These are phyloP conservation scores for Clarias macrocephalus DNA, from an alignment of 2,113 vertebrate species.

Conservation along the genomic window DNA sequence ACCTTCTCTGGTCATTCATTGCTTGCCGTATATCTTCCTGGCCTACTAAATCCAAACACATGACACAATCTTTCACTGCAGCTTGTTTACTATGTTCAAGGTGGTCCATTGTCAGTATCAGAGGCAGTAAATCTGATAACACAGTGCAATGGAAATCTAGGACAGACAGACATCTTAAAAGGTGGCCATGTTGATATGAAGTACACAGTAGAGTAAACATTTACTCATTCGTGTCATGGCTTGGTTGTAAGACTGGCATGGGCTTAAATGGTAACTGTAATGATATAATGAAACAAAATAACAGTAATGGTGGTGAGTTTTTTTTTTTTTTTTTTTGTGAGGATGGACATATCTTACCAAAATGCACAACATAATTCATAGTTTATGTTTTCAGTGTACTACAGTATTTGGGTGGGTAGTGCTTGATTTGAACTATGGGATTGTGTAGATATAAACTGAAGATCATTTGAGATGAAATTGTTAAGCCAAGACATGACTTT, in stretches of 20 bases:
- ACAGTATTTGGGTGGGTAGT: background rate
- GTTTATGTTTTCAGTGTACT: background rate
- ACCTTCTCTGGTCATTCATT: background rate
- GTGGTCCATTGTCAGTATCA: conserved; percentile 50
- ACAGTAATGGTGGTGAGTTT: background rate
- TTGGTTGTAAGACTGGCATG: background rate
- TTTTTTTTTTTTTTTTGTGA: background rate
- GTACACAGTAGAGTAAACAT: background rate
- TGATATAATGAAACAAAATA: background rate
- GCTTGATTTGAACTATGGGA: background rate
- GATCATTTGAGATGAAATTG: background rate
- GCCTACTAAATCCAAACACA: conserved; percentile 10
- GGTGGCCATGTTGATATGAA: conserved; percentile 37
- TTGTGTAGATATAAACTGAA: background rate
- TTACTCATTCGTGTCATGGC: background rate
- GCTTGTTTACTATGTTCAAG: conserved; percentile 38
- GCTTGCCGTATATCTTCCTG: background rate
- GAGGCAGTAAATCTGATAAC: conserved; percentile 23
- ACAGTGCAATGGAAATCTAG: conserved; percentile 37
- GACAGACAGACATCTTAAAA: conserved; percentile 38
- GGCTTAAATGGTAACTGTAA: background rate
- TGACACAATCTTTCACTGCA: conserved; percentile 1
- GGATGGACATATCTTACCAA: background rate
- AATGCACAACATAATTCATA: background rate
- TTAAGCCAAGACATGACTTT: background rate